Evolutionary conservation across 2,888 invertebrate species (phyloP), one percentile per base, ranked within the genome.

Genomic region (Synergus laeviventris): DNA sequence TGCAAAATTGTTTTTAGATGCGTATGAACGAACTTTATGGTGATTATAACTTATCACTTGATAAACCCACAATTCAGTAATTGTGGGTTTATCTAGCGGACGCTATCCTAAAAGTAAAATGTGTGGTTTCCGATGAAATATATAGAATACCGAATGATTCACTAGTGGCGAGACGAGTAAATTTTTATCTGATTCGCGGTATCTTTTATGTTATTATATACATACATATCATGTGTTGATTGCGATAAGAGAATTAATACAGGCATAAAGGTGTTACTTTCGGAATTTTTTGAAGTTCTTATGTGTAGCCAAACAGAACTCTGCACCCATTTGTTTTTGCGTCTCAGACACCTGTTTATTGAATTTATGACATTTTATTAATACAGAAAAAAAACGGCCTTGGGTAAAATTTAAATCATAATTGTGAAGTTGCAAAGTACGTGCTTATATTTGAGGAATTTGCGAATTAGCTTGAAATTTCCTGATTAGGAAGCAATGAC

Each of bases 401-500:
- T n/a, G n/a, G n/a, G n/a, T n/a, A n/a, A n/a, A 18, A 49, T 49
- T 49, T 49, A 9, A 49, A n/a, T 49, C 8, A 49, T n/a, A 8
- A n/a, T 16, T 14, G n/a, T 18, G 2, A 54, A 11, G 1, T 54
- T 54, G 18, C 18, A 3, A 1, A 54, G 18, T 7, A 18, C 54
- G 9, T 18, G 54, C 9, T 11, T 18, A 54, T 54, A 54, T 54
- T 9, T 18, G 1, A 54, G 9, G 24, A 59, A 59, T 59, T 24
- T 11, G 14, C 7, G 24, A 7, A 59, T 59, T 12, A 4, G 11
- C 24, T 24, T 49, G 62, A 80, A 77, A 74, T 77, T 62, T 74
- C 45, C 14, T 31, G 42, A 24, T 75, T 75, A 31, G 70, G 62
- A 61, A 78, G 76, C 80, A 80, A 78, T 31, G 24, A 31, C 8